Base-by-base conservation (phyloP, 2,113 vertebrate genomes). In the Seriola quinqueradiata region DNA sequence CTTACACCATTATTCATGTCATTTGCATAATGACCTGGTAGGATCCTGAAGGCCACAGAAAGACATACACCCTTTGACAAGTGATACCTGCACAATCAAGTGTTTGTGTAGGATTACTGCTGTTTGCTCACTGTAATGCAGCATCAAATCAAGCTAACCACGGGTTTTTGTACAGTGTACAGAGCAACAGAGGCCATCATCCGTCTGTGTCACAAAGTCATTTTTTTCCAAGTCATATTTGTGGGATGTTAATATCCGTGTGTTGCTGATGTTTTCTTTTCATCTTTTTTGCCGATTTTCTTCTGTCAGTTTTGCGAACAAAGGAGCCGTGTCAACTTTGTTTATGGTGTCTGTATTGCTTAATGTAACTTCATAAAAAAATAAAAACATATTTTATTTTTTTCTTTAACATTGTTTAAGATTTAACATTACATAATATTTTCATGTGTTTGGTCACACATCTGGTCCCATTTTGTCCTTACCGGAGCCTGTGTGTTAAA, bases 101-200 rank as follows among this genome's bases (percentile, higher is more conserved):
- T 23, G 59, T 89, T 58, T 3, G 70, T 76, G 55, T 42, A 48
- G 44, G 38, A 16, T 34, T 17, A 40, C 25, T 54, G 71, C 17
- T 74, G 60, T 73, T 79, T 72, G 71, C 50, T 65, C 28, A 17
- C 46, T 48, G 63, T 73, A 57, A 72, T 70, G 84, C 25, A 84
- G 36, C 75, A 10, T n/a, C 9, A 85, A 59, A 52, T 48, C 6
- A 7, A n/a, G 16, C 16, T 57, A 81, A 70, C 70, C 46, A 64
- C 32, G 0, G 23, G 17, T 73, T 54, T 65, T 54, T 71, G 40
- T n/a, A 44, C 14, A 28, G 57, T 40, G 4, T 52, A 3, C 11
- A 46, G 14, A 73, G 10, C 19, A 23, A 52, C 9, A 59, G 60
- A 36, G 19, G 34, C 6, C 9, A 1, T 34, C 8, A 6, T 59